Evolutionary conservation across 35 echinoderm and acorn worm species (phyloP).

Genomic region (Hemicentrotus pulcherrimus): DNA sequence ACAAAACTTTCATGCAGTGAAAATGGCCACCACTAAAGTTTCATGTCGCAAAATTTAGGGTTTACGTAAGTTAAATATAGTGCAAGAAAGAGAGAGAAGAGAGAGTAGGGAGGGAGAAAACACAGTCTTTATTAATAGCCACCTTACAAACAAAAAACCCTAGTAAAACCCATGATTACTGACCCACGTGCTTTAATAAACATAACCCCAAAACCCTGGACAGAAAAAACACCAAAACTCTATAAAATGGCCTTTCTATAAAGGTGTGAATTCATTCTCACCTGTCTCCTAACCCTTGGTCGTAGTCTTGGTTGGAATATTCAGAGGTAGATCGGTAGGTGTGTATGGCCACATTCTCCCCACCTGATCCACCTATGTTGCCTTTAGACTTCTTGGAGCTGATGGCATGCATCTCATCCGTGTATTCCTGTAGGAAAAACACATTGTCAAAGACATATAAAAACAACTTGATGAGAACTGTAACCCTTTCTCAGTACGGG

Average conservation of each 20-base stretch:
- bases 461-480: neutral
- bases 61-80: too few species aligned
- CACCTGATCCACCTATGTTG: constrained; percentile 73
- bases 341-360: constrained; percentile 70
- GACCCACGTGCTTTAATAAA: neutral
- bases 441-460: neutral
- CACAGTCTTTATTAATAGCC: neutral
- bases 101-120: neutral
- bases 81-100: neutral
- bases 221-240: neutral
- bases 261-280: neutral
- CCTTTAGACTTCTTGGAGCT: constrained; percentile 83
- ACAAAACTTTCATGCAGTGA: too few species aligned
- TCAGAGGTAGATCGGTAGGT: constrained; percentile 82
- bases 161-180: neutral
- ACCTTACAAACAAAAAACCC: neutral
- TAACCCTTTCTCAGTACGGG: too few species aligned
- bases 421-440: constrained; percentile 72
- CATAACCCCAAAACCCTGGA: neutral
- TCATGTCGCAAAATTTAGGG: too few species aligned
- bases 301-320: constrained; percentile 79
- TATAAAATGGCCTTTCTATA: neutral
- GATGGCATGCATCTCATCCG: constrained; percentile 87
- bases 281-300: constrained; percentile 62
- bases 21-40: too few species aligned